A percentile compares a stretch with the other conserved stretches of the same genome.
phyloP scores from a whole-genome alignment of 1,140 invertebrate species.

The Scaptomyza pallida region DNA sequence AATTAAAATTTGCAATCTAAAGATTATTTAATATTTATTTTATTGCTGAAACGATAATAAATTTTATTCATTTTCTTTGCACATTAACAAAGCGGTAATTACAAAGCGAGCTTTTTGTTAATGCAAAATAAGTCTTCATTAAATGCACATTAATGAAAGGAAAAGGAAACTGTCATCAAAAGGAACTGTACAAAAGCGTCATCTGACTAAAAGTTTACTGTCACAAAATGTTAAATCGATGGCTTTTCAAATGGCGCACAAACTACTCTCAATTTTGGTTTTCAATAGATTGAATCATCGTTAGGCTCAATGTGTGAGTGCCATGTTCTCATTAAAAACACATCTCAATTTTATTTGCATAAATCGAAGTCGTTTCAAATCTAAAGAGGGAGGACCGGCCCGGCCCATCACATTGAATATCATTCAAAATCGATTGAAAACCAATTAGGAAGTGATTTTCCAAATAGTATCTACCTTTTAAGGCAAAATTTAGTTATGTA shows the following conservation, averaged over 20 bases:
- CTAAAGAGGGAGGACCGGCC: constrained; percentile 3
- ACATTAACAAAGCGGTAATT: background rate
- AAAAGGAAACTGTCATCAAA: background rate
- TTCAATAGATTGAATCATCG: constrained; percentile 43
- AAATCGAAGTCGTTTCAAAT: constrained; percentile 54
- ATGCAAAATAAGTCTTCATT: background rate
- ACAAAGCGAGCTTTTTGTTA: background rate
- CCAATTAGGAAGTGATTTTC: constrained; percentile 68
- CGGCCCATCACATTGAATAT: constrained; percentile 34
- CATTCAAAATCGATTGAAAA: constrained; percentile 71
- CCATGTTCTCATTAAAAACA: constrained; percentile 69
- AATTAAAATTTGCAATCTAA: background rate
- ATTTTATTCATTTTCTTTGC: background rate
- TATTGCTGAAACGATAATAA: background rate
- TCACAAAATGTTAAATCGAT: constrained; percentile 31
- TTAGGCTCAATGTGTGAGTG: constrained; percentile 18
- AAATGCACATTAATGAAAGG: constrained; percentile 5
- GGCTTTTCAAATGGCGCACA: background rate
- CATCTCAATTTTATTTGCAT: constrained; percentile 75
- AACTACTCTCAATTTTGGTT: constrained; percentile 31
- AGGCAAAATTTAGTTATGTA: constrained; percentile 25
- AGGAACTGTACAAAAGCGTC: background rate
- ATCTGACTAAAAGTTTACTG: background rate
- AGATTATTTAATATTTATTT: background rate
- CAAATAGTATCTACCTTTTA: constrained; percentile 15